phyloP scores from a whole-genome alignment of 2,113 vertebrate genomes.

The Ameiurus melas region DNA sequence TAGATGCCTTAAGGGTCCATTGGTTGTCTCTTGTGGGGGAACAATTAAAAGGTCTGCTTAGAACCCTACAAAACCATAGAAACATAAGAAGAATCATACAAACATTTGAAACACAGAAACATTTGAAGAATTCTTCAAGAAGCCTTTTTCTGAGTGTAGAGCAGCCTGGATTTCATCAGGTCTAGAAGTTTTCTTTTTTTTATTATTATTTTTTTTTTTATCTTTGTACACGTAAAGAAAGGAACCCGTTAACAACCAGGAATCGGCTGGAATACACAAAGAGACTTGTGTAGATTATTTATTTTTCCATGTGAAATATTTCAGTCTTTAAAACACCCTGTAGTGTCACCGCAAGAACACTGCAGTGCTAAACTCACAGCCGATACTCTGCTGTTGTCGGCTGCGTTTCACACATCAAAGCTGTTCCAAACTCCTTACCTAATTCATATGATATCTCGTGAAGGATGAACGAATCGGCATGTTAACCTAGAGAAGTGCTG shows the following conservation, averaged over 20 bases:
- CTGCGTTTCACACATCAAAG: not conserved
- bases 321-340: not conserved
- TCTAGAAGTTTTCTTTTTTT: not conserved
- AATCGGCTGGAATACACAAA: not conserved
- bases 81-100: too few species aligned
- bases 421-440: constrained; percentile 32
- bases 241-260: not conserved
- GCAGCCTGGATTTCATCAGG: not conserved
- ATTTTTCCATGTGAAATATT: not conserved
- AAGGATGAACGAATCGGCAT: not conserved
- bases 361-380: constrained; percentile 14
- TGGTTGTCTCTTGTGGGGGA: not conserved
- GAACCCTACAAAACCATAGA: not conserved
- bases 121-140: too few species aligned
- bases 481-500: constrained; percentile 10
- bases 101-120: not conserved
- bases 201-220: not conserved
- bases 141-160: not conserved
- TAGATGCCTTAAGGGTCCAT: not conserved
- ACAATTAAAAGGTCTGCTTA: not conserved
- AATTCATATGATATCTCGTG: not conserved
- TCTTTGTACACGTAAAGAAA: not conserved
- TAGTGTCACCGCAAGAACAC: not conserved
- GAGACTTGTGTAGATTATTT: too few species aligned
- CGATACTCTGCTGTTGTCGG: not conserved